Evolutionary conservation across 1,140 invertebrate genomes (phyloP), one percentile per base, ranked within the genome.

Genomic region (Drosophila tani): DNA sequence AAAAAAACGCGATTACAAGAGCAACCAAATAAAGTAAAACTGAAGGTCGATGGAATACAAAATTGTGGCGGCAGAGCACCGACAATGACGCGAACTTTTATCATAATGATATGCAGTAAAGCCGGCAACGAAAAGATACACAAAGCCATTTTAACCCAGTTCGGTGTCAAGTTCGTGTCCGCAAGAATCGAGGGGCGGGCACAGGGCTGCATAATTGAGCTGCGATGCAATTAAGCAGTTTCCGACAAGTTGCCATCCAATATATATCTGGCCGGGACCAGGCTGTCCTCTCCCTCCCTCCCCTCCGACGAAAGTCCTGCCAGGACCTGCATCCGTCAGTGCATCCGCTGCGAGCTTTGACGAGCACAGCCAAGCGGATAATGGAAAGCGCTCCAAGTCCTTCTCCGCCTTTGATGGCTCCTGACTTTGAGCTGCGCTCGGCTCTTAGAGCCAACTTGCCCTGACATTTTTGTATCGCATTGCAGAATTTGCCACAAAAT

Each of bases 181-280:
- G 49, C 38, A 47, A 41, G 38, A 43, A 46, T 62, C 5, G 8
- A 14, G 27, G 6, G 15, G 58, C 49, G 32, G 15, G 65, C 7
- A 17, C 11, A 14, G 38, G n/a, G 35, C 75, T 82, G 77, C 46
- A 75, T 90, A 90, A 90, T 90, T 80, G 78, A 68, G 73, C 43
- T 84, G 81, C 75, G 78, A 73, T 85, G 85, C 81, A 90, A 90
- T 90, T 90, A 90, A 76, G 80, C 79, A 83, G 84, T 82, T 90
- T 87, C 51, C 59, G 57, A 73, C 85, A 79, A 66, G 66, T 51
- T 79, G 68, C 74, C 67, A 82, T 84, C 83, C 58, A 83, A 84
- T 78, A 85, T 66, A 78, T 66, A 78, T 77, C 76, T 40, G 32
- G 49, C n/a, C 67, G 35, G 46, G 66, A 87, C 51, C 35, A 53